Evolutionary conservation across 2,113 vertebrate genomes (phyloP), one percentile per base, ranked within the genome.

Genomic region (Gavialis gangeticus): DNA sequence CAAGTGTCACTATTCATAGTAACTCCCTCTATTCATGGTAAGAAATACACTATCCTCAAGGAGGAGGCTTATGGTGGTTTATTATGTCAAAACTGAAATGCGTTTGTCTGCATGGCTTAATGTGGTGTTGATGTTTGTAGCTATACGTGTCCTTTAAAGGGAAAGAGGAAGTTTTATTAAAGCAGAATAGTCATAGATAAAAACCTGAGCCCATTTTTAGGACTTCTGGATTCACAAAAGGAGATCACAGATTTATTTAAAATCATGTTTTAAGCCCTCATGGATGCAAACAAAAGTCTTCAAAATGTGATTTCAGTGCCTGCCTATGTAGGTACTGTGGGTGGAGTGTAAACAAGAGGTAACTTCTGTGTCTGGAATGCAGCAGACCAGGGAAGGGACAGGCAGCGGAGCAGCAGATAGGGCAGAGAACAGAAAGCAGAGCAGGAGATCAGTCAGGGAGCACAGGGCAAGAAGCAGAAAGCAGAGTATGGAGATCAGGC

Each of bases 81-180:
- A 75, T 84, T 93, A 46, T 95, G 89, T 94, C 89, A 95, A 87
- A 91, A 90, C 82, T 15, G 67, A 95, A 93, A 85, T 30, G 80
- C 19, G 46, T 82, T 90, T 96, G 27, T 85, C 83, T 93, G 84
- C 75, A 88, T 66, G 88, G 58, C 56, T 87, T 96, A 84, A 79
- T 82, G 27, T 11, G 85, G 10, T 94, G 77, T 96, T 95, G 73
- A 91, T 96, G 34, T 90, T 94, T 57, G 64, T 81, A 83, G 66
- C 89, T 59, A 82, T 87, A 94, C 95, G 88, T 85, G 54, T 34
- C 56, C 55, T 95, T 87, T 69, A 5, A 58, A 66, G 56, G 87
- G 66, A 28, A 64, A 3, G 11, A 16, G 59, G 25, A 2, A 77
- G n/a, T 69, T 89, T 37, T 57, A 76, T 94, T 71, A 79, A 91